These are phyloP conservation scores for Craseonycteris thonglongyai DNA, from an alignment of 2,113 vertebrate genomes.

Conservation along the genomic window DNA sequence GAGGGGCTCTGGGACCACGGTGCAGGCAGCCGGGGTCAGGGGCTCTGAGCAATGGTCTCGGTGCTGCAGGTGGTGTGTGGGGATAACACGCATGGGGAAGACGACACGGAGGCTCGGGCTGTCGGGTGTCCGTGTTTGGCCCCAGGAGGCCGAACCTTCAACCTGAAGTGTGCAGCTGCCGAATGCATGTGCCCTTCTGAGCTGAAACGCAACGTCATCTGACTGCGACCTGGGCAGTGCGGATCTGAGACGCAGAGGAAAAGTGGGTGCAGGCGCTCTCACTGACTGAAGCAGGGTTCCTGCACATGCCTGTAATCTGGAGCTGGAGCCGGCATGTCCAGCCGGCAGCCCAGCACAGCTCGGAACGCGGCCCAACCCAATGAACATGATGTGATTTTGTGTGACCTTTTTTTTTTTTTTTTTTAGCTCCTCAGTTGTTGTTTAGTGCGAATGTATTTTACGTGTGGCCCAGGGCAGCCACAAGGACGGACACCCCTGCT, in stretches of 20 bases:
- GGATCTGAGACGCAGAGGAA: neutral
- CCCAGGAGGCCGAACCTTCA: accelerated
- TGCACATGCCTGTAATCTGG: no score
- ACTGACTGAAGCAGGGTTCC: neutral
- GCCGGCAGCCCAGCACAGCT: no score
- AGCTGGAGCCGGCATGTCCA: no score
- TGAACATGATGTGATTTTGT: no score
- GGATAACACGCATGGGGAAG: accelerated
- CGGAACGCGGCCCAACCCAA: no score
- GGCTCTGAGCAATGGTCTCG: accelerated
- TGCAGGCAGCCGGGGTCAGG: no score
- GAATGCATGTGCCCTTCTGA: neutral
- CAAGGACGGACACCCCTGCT: no score
- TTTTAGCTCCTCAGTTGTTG: no score
- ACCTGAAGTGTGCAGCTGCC: accelerated
- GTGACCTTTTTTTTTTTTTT: no score
- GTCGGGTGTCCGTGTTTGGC: accelerated
- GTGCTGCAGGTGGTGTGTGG: accelerated
- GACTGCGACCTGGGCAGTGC: neutral
- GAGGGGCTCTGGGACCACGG: neutral
- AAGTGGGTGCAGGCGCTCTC: neutral
- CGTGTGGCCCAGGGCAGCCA: no score
- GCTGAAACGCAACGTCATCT: neutral
- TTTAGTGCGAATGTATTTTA: no score
- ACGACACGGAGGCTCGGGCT: neutral